Conservation (phyloP, 2,888 invertebrate species). For the Actias luna region DNA sequence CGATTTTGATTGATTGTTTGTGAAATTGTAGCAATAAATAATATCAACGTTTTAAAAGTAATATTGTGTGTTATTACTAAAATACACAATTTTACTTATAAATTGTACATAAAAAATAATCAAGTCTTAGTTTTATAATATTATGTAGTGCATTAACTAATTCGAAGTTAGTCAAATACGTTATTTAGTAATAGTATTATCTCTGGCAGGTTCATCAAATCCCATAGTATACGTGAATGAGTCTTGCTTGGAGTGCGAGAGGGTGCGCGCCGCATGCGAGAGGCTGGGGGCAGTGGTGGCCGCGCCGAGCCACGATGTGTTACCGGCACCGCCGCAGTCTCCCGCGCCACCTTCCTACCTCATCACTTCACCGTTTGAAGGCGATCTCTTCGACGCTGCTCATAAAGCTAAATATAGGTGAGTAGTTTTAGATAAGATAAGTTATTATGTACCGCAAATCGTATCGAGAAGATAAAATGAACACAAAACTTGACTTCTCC, state of each 20-base stretch:
- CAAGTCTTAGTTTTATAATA: too few relatives aligned
- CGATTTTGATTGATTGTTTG: too few relatives aligned
- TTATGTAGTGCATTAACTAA: too few relatives aligned
- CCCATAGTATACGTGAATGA: conserved; percentile 73
- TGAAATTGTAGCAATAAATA: too few relatives aligned
- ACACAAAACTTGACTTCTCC: neutral
- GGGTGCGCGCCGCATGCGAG: conserved; percentile 75
- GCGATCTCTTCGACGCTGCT: conserved; percentile 86
- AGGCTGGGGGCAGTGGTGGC: conserved; percentile 70
- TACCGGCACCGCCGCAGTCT: conserved; percentile 62
- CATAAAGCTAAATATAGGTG: conserved; percentile 80
- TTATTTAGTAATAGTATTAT: neutral
- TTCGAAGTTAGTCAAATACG: neutral
- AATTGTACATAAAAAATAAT: too few relatives aligned
- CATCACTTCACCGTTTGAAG: conserved; percentile 88
- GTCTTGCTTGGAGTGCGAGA: conserved; percentile 74
- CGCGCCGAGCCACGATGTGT: conserved; percentile 62
- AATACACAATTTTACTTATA: too few relatives aligned
- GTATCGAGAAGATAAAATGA: neutral
- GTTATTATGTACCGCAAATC: neutral
- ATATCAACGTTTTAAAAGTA: too few relatives aligned
- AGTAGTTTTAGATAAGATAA: conserved; percentile 27
- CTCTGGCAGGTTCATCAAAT: conserved; percentile 63
- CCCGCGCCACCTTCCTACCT: conserved; percentile 72
- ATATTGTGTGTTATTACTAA: too few relatives aligned